A percentile compares a stretch with the other conserved stretches of the same genome.
These are phyloP conservation scores for Penaeus japonicus DNA, from an alignment of 1,140 invertebrate species.

Conservation along the genomic window DNA sequence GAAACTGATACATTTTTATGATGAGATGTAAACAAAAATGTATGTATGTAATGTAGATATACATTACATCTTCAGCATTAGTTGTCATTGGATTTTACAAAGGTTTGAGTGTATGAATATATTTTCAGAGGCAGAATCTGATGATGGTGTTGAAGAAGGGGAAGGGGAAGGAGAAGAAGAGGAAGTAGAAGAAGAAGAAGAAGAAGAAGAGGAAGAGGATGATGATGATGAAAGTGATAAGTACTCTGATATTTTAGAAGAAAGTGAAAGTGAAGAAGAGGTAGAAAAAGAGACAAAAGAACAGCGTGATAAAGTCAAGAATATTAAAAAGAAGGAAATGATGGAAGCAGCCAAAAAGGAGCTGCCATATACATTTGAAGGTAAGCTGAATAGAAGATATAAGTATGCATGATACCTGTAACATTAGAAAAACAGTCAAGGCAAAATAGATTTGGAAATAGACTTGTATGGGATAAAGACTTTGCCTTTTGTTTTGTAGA, in stretches of 20 bases:
- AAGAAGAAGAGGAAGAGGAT: conserved; percentile 39
- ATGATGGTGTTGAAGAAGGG: not conserved
- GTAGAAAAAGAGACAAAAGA: conserved; percentile 15
- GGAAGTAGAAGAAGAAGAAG: conserved; percentile 13
- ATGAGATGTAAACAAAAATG: too few relatives aligned
- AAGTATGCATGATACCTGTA: too few relatives aligned
- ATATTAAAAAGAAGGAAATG: conserved; percentile 66
- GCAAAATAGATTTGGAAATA: too few relatives aligned
- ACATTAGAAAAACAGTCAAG: too few relatives aligned
- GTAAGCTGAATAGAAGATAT: conserved; percentile 57
- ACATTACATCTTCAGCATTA: too few relatives aligned
- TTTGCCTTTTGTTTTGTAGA: too few relatives aligned
- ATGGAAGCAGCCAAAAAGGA: conserved; percentile 73
- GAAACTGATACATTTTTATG: too few relatives aligned
- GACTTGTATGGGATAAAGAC: too few relatives aligned
- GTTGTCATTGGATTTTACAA: too few relatives aligned
- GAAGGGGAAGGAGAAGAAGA: not conserved
- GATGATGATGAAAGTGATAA: conserved; percentile 39
- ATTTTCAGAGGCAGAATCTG: not conserved
- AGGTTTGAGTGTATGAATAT: too few relatives aligned
- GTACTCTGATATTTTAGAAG: conserved; percentile 51
- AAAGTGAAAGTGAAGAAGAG: conserved; percentile 34
- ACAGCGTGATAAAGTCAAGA: conserved; percentile 55
- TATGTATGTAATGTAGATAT: too few relatives aligned
- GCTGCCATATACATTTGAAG: conserved; percentile 74